Base-by-base conservation (phyloP, 2,113 vertebrate species). In the Tamias sibiricus region DNA sequence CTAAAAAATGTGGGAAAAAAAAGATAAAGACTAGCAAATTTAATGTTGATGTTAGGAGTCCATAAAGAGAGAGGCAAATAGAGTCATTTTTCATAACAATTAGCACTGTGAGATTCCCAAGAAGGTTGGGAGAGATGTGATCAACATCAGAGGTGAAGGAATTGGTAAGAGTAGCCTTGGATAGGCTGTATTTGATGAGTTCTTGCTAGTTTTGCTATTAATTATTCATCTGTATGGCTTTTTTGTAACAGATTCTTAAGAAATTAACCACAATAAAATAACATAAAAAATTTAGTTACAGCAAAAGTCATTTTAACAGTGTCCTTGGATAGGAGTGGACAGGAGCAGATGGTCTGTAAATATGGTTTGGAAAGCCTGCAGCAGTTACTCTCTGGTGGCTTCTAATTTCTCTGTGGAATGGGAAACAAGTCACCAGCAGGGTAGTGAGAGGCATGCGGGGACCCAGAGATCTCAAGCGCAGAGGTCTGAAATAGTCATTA, bases 191-290 rank as follows among this genome's bases (percentile, higher is more conserved):
- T 66, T 79, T 80, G 84, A 49, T 81, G 12, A 42, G 35, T 82
- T 83, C 30, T 87, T 82, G n/a, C 28, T 90, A 24, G 30, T 72
- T 83, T 85, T 59, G 40, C 19, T 74, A 35, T 79, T 87, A 77
- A 59, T 74, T 47, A 32, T 44, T 75, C 37, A 49, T 59, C 37
- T 87, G 11, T 52, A 22, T 75, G 19, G 32, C 14, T 75, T 88
- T 93, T 81, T 72, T 52, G 30, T 80, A 54, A 52, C 30, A 47
- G 68, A 57, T 80, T 94, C 77, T 74, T 94, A 30, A 90, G 72
- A 84, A 77, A 84, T 90, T 37, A 94, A 44, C 49, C 30, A 59
- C 44, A 68, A 81, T 10, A 79, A 30, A 69, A 44, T 72, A 79
- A 83, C n/a, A 37, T 44, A 20, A 84, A 90, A 89, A 85, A 62